Evolutionary conservation across 2,113 vertebrate genomes (phyloP).

Genomic region (Sinocyclocheilus anshuiensis): DNA sequence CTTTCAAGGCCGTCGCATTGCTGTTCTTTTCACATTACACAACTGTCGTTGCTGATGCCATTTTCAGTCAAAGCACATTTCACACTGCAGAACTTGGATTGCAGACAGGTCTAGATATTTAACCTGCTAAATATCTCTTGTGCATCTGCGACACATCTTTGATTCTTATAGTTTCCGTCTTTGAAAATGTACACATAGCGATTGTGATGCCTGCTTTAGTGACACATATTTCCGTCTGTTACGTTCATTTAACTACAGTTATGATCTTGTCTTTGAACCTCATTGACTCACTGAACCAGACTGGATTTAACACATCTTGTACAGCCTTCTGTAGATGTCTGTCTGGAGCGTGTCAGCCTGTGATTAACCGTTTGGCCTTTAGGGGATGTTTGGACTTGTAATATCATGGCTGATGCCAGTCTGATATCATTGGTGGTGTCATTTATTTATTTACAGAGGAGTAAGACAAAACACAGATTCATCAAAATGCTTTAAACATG

Average conservation of each 20-base stretch:
- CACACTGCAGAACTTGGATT: too few relatives aligned
- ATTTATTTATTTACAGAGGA: neutral
- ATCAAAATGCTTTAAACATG: neutral
- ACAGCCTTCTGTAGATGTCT: neutral
- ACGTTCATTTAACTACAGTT: neutral
- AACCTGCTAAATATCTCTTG: neutral
- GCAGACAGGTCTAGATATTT: too few relatives aligned
- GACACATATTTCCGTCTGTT: too few relatives aligned
- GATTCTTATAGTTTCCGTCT: neutral
- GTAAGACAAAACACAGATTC: neutral
- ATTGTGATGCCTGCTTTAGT: too few relatives aligned
- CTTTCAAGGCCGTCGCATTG: neutral
- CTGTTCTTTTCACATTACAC: neutral
- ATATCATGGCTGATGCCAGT: constrained; percentile 13
- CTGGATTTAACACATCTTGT: neutral
- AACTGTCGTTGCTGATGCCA: neutral
- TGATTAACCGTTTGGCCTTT: constrained; percentile 2
- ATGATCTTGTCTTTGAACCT: neutral
- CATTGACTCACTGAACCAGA: neutral
- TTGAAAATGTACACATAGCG: neutral
- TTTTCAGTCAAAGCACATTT: neutral
- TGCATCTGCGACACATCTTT: too few relatives aligned
- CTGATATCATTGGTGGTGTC: constrained; percentile 8
- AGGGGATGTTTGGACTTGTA: constrained; percentile 1
- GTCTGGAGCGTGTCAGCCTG: neutral